These are phyloP conservation scores for Theristus sp. DNA, from an alignment of 2,888 invertebrate genomes.

Conservation along the genomic window DNA sequence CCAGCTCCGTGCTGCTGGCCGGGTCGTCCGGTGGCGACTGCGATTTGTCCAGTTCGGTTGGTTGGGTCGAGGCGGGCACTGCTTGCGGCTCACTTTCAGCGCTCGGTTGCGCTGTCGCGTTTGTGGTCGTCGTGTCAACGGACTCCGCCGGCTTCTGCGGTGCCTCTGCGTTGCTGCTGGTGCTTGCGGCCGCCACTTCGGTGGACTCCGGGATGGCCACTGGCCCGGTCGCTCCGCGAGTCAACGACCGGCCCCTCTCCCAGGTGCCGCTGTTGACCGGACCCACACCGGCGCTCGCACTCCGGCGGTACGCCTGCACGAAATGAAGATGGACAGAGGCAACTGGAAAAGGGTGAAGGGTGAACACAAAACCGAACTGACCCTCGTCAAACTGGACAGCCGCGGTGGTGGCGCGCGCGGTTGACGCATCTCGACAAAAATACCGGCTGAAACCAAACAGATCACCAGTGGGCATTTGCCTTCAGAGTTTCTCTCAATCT, in stretches of 20 bases:
- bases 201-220: background rate
- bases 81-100: no score
- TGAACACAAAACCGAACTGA: conserved; percentile 9
- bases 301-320: background rate
- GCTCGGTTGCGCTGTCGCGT: background rate
- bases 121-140: background rate
- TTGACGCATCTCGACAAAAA: conserved; percentile 30
- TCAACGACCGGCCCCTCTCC: background rate
- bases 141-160: no score
- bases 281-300: background rate
- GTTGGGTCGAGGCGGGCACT: no score
- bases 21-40: no score
- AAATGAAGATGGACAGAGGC: background rate
- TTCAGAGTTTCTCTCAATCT: no score
- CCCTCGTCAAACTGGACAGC: conserved; percentile 27
- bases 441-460: conserved; percentile 24
- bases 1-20: no score
- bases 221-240: background rate
- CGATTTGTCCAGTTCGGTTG: no score
- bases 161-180: no score
- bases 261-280: background rate
- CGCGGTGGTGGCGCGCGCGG: conserved; percentile 29
- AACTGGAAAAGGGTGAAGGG: no score
- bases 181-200: background rate
- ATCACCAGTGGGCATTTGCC: no score